Evolutionary conservation across 1,140 invertebrate species (phyloP), one percentile per base, ranked within the genome.

Genomic region (Trachymyrmex cornetzi): DNA sequence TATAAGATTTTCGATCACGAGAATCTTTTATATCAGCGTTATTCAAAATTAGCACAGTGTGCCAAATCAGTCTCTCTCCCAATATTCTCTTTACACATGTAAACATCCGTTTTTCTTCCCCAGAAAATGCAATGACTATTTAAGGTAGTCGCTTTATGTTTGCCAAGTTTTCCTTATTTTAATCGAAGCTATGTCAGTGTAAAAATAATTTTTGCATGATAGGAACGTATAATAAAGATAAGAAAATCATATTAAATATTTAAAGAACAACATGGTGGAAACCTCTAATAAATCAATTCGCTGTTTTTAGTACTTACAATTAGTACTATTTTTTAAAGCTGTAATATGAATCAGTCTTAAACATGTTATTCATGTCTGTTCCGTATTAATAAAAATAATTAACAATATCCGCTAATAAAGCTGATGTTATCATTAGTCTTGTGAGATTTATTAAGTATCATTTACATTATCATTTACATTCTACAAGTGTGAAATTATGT

Each of bases 261-360:
- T 7, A 34, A 27, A 53, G 11, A 11, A 44, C 16, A 24, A 22
- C 19, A 22, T 16, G 6, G 1, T 74, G 2, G 64, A 67, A n/a
- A 38, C 1, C 7, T 30, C 71, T 55, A n/a, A 12, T 38, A 77
- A 38, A 44, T 63, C 57, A 30, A 77, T 19, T 24, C 11, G 2
- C 1, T 50, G 7, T 16, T 77, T 24, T 61, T 24, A 9, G 11
- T 0, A 44, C 38, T 44, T 44, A 44, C 9, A 44, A 63, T 48
- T 19, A 30, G 5, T 50, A 24, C 1, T 48, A 63, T 77, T 77
- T 48, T 44, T 61, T n/a, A 9, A 38, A 30, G n/a, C 11, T 61
- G 3, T 38, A 22, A 6, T 74, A n/a, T 55, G 19, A 77, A 77
- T 57, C 30, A 77, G 11, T 61, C n/a, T 77, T 61, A 38, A 61